Evolutionary conservation across 2,113 vertebrate genomes (phyloP), one percentile per base, ranked within the genome.

Genomic region (Sorex fumeus): DNA sequence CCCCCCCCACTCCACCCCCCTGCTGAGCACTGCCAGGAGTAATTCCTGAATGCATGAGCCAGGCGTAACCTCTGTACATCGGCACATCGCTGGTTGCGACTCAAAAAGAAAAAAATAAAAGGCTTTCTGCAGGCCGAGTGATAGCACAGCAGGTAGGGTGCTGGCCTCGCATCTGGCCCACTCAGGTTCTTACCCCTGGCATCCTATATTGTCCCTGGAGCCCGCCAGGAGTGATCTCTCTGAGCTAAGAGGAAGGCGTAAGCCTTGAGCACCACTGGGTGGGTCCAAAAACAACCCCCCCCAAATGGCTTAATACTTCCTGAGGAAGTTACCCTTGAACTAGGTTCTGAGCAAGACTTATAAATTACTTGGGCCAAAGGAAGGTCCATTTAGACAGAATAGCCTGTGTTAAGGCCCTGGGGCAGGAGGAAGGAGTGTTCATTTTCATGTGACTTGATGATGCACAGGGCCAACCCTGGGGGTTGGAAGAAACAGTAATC

Each of bases 331-430:
- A 62, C 76, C 47, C 18, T 74, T 74, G 90, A 89, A 47, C 34
- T 91, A 30, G 18, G 62, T 87, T 91, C 62, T 89, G 69, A 83
- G 62, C 50, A 34, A n/a, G 53, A 40, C 28, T 70, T 74, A 43
- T 64, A 93, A 81, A 74, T 91, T 84, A 81, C 57, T 71, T 74
- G 45, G 83, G 34, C 21, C 67, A 79, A 80, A 88, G 83, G 45
- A 67, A 95, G 60, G 70, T 77, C 82, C 84, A 78, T 71, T 88
- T 36, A 64, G 82, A 76, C 18, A 69, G 67, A 91, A 89, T 12
- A 74, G 53, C 43, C 84, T 3, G 57, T 85, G 78, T 78, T 88
- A 95, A 88, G 90, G 76, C 77, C 90, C 90, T 32, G 36, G 66
- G 43, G 88, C 27, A 45, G 64, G 78, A 93, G 85, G 75, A 95